phyloP scores from a whole-genome alignment of 2,797 vertebrate species.

The Ciconia nigra region DNA sequence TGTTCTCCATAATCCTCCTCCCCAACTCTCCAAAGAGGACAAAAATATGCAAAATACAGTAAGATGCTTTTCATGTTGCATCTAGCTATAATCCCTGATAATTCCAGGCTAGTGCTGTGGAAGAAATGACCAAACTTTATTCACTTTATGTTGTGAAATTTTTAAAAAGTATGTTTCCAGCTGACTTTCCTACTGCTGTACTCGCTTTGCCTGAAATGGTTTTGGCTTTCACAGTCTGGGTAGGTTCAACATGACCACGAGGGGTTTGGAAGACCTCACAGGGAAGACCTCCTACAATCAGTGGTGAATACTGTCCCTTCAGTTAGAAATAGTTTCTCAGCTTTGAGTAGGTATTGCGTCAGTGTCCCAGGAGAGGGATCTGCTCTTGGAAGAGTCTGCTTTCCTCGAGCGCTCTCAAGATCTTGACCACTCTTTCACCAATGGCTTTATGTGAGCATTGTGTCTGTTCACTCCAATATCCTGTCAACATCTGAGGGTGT shows the following conservation, averaged over 20 bases:
- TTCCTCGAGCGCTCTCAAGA: neutral
- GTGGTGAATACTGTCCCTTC: neutral
- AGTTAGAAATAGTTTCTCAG: neutral
- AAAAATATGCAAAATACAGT: neutral
- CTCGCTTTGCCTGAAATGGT: neutral
- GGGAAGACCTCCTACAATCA: slow-evolving; percentile 49
- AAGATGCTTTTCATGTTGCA: neutral
- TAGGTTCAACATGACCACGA: neutral
- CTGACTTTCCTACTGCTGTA: slow-evolving; percentile 13
- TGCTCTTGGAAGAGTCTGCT: neutral
- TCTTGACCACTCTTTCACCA: neutral
- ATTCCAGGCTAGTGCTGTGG: neutral
- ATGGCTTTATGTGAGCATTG: neutral
- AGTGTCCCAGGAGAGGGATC: neutral
- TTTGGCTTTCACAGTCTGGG: neutral
- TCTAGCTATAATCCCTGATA: neutral
- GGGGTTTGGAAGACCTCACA: slow-evolving; percentile 43
- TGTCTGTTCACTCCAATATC: neutral
- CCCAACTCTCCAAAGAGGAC: neutral
- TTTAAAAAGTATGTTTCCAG: neutral
- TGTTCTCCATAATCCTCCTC: neutral
- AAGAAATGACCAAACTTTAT: neutral
- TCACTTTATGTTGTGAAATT: neutral
- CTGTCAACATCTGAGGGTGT: neutral
- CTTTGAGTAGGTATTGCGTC: neutral